A percentile compares a stretch with the other conserved stretches of the same genome.
These are phyloP conservation scores for Patella caerulea DNA, from an alignment of 2,888 invertebrate species.

Conservation along the genomic window DNA sequence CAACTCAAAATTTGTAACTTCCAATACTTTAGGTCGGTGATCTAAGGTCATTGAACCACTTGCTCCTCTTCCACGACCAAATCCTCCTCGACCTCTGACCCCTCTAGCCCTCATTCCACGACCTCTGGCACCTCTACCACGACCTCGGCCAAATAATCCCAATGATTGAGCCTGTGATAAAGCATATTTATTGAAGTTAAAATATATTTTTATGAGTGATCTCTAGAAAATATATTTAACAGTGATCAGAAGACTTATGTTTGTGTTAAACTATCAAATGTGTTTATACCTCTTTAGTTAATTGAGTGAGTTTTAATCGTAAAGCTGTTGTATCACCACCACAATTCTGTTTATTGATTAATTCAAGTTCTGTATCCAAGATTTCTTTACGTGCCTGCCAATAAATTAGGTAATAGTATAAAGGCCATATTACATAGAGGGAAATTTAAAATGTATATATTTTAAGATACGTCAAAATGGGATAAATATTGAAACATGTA, in stretches of 20 bases:
- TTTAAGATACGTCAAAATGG: too few relatives aligned
- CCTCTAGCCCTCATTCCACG: slow-evolving; percentile 49
- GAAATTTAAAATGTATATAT: too few relatives aligned
- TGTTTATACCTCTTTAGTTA: slow-evolving; percentile 73
- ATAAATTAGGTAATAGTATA: neutral
- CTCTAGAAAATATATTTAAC: neutral
- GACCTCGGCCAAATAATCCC: slow-evolving; percentile 61
- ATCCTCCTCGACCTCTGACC: slow-evolving; percentile 26
- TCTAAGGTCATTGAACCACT: slow-evolving; percentile 76
- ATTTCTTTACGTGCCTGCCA: slow-evolving; percentile 84
- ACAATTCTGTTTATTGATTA: slow-evolving; percentile 89
- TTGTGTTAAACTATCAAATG: too few relatives aligned
- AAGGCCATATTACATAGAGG: too few relatives aligned
- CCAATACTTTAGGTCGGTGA: slow-evolving; percentile 87
- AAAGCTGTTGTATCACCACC: slow-evolving; percentile 87
- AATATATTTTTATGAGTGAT: neutral
- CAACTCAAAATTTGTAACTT: slow-evolving; percentile 88
- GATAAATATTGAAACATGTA: too few relatives aligned
- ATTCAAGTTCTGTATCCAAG: slow-evolving; percentile 90
- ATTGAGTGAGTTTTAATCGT: slow-evolving; percentile 82
- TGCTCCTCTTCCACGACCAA: slow-evolving; percentile 52
- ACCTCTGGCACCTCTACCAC: slow-evolving; percentile 58
- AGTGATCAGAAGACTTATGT: neutral
- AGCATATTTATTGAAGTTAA: neutral
- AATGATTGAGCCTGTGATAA: slow-evolving; percentile 68